These are phyloP conservation scores for Cynodonichthys magdalenae DNA, from an alignment of 2,797 vertebrate species.

Conservation along the genomic window DNA sequence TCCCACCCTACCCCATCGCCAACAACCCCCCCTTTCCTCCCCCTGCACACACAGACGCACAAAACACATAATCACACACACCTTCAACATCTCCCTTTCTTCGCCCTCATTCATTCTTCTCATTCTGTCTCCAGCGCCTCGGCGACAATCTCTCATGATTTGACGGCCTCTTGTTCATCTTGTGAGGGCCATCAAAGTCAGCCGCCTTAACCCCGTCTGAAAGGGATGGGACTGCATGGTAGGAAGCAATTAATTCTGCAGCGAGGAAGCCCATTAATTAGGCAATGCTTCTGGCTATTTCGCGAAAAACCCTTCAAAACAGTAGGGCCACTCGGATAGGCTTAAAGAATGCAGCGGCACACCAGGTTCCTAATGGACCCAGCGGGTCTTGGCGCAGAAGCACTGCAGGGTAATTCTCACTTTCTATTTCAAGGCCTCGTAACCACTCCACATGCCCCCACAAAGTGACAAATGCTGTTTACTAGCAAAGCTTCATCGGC, in stretches of 20 bases:
- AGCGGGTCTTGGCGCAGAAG: constrained; percentile 48
- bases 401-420: constrained; percentile 50
- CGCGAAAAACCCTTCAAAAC: constrained; percentile 64
- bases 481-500: constrained; percentile 36
- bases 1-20: constrained; percentile 10
- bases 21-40: constrained; percentile 1
- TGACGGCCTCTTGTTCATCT: constrained; percentile 58
- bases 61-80: constrained; percentile 28
- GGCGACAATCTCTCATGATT: constrained; percentile 56
- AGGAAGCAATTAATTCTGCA: constrained; percentile 73
- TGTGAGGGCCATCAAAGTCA: constrained; percentile 66
- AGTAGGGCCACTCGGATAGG: constrained; percentile 57
- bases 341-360: constrained; percentile 69
- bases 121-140: constrained; percentile 36
- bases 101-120: constrained; percentile 38
- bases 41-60: constrained; percentile 35
- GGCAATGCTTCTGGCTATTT: constrained; percentile 70
- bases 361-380: constrained; percentile 74
- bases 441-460: constrained; percentile 36
- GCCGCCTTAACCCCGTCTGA: constrained; percentile 56
- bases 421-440: constrained; percentile 57
- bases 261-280: constrained; percentile 77
- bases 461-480: constrained; percentile 61
- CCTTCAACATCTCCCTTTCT: constrained; percentile 22
- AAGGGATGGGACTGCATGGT: constrained; percentile 54